Evolutionary conservation across 2,888 invertebrate genomes (phyloP).

Genomic region (Yponomeuta evonymella): DNA sequence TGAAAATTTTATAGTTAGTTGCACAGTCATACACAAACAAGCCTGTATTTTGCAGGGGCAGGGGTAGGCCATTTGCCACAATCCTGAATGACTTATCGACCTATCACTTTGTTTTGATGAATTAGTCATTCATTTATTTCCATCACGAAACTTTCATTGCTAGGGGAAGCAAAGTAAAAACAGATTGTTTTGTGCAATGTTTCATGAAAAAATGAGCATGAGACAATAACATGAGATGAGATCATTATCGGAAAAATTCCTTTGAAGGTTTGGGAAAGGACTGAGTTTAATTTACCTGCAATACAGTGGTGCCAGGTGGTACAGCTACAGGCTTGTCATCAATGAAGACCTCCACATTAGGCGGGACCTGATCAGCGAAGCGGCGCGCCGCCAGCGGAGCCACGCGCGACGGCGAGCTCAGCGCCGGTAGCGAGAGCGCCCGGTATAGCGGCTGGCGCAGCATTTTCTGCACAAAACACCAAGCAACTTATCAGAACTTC

Average conservation of each 20-base stretch:
- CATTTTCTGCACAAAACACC: slow-evolving; percentile 74
- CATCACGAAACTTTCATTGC: no score
- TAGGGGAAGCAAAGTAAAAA: no score
- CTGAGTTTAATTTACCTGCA: slow-evolving; percentile 80
- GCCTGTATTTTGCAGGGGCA: no score
- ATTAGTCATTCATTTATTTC: no score
- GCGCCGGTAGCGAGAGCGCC: slow-evolving; percentile 71
- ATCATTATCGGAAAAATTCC: no score
- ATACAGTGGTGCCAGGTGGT: slow-evolving; percentile 96
- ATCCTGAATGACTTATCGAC: no score
- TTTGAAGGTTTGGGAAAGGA: background rate
- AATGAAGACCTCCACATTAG: slow-evolving; percentile 96
- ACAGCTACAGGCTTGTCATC: slow-evolving; percentile 97
- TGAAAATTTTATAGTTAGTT: slow-evolving; percentile 43
- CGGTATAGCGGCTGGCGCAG: slow-evolving; percentile 84
- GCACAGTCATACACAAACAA: no score
- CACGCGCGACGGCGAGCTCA: slow-evolving; percentile 56
- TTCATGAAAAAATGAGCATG: no score
- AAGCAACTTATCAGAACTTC: slow-evolving; percentile 14
- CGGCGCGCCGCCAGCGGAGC: slow-evolving; percentile 61
- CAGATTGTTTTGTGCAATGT: no score
- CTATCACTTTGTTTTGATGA: no score
- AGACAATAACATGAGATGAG: no score
- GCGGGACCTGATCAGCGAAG: slow-evolving; percentile 76
- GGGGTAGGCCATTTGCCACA: no score